Percentiles rank a stretch among this genome's conserved stretches.
These are phyloP conservation scores for Ranitomeya imitator DNA, from an alignment of 2,113 vertebrate genomes.

Conservation along the genomic window DNA sequence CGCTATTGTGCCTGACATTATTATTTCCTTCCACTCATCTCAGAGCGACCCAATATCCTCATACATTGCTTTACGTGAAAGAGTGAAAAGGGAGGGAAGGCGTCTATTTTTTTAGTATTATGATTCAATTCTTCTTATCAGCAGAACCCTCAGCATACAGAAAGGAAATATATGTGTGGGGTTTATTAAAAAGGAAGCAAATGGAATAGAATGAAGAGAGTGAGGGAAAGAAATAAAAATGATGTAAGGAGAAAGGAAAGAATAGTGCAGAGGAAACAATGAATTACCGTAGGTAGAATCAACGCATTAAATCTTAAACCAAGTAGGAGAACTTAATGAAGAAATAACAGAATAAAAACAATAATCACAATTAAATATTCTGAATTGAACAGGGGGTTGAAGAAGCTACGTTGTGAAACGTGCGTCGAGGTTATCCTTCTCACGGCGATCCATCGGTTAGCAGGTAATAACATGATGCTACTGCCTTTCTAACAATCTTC, in stretches of 20 bases:
- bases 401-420: no score
- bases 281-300: background rate
- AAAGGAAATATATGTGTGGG: slow-evolving; percentile 41
- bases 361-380: background rate
- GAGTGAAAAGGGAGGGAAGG: background rate
- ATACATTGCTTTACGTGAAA: background rate
- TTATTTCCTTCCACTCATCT: background rate
- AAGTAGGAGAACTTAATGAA: background rate
- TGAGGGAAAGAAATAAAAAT: background rate
- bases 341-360: background rate
- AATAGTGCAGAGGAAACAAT: slow-evolving; percentile 44
- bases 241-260: background rate
- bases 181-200: background rate
- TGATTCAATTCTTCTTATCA: slow-evolving; percentile 45
- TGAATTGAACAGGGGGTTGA: background rate
- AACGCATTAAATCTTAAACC: background rate
- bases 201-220: slow-evolving; percentile 39
- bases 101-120: slow-evolving; percentile 4
- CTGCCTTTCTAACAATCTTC: no score
- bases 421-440: no score
- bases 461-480: no score
- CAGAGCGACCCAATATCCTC: background rate
- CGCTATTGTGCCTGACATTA: slow-evolving; percentile 29
- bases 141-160: slow-evolving; percentile 60
- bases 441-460: no score